These are phyloP conservation scores for Pectinophora gossypiella DNA, from an alignment of 1,140 invertebrate species.

Conservation along the genomic window DNA sequence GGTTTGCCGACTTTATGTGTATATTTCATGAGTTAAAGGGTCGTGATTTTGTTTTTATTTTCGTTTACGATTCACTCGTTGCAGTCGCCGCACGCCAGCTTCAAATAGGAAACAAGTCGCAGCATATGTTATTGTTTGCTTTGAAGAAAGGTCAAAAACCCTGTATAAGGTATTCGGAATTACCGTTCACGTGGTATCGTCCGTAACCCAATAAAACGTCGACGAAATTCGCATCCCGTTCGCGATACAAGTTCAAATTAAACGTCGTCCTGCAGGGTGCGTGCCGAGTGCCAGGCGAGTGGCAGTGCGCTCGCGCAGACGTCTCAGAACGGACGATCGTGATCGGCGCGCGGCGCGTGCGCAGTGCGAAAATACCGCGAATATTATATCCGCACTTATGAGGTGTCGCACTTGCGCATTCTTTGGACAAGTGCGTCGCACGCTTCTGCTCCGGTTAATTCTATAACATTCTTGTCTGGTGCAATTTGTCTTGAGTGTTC, in stretches of 20 bases:
- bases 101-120: too few relatives aligned
- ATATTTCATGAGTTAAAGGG: too few relatives aligned
- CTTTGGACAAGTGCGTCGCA: conserved; percentile 20
- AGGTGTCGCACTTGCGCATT: conserved; percentile 11
- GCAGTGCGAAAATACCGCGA: conserved; percentile 33
- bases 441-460: not conserved
- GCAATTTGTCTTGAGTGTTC: not conserved
- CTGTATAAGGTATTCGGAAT: conserved; percentile 37
- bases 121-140: conserved; percentile 24
- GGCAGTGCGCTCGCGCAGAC: conserved; percentile 51
- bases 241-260: conserved; percentile 46
- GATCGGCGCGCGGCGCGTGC: conserved; percentile 13
- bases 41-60: too few relatives aligned
- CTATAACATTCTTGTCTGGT: not conserved
- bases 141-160: conserved; percentile 36
- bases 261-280: conserved; percentile 38
- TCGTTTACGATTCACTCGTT: too few relatives aligned
- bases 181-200: conserved; percentile 27
- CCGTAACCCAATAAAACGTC: conserved; percentile 38
- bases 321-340: conserved; percentile 47
- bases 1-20: conserved; percentile 26
- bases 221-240: conserved; percentile 36
- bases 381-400: conserved; percentile 16
- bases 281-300: conserved; percentile 6
- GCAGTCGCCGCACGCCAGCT: too few relatives aligned